phyloP scores from a whole-genome alignment of 2,888 invertebrate species.

The Rhagonycha fulva region DNA sequence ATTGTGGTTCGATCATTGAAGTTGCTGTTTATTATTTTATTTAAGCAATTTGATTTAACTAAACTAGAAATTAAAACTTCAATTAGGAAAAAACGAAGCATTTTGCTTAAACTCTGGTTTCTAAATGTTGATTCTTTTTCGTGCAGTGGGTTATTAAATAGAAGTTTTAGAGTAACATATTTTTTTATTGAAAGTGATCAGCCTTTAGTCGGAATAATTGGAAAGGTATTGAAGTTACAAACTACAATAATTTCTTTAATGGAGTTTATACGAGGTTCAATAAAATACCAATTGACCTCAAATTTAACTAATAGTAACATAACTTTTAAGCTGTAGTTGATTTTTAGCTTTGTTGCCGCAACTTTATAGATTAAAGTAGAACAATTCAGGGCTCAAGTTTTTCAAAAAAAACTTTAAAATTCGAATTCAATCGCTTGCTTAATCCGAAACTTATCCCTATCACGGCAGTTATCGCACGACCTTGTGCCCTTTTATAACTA shows the following conservation, averaged over 20 bases:
- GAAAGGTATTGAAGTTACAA: not conserved
- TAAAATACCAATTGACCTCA: too few species aligned
- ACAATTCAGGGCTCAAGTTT: too few species aligned
- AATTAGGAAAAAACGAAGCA: not conserved
- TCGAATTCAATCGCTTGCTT: too few species aligned
- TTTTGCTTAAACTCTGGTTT: not conserved
- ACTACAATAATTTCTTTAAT: not conserved
- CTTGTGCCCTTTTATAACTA: too few species aligned
- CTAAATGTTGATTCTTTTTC: not conserved
- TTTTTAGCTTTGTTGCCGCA: too few species aligned
- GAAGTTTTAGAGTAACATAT: not conserved
- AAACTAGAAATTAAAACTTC: not conserved
- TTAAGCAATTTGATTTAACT: not conserved
- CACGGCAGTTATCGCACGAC: too few species aligned
- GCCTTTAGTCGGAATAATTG: not conserved
- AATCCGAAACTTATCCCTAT: too few species aligned
- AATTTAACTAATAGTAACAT: too few species aligned
- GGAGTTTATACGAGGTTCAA: not conserved
- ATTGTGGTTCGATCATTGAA: constrained; percentile 6
- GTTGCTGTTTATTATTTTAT: not conserved
- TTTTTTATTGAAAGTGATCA: not conserved
- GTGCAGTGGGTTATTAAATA: not conserved
- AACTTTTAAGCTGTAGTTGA: too few species aligned
- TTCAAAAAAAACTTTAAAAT: too few species aligned
- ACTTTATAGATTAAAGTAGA: too few species aligned